phyloP scores from a whole-genome alignment of 2,797 vertebrate genomes.

The Epinephelus coioides region DNA sequence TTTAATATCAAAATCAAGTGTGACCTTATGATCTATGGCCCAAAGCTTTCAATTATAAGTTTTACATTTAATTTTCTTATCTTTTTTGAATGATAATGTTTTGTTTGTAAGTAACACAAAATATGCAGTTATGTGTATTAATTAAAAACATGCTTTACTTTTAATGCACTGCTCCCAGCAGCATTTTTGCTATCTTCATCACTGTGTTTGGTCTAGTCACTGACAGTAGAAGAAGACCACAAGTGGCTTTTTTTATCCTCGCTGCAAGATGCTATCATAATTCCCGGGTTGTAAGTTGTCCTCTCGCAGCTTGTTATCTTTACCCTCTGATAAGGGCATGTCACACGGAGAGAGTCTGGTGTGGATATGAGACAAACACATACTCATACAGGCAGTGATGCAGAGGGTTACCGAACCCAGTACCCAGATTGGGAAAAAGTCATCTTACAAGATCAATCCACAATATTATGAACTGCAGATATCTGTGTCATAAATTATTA shows the following conservation, averaged over 20 bases:
- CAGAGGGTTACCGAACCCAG: slow-evolving; percentile 18
- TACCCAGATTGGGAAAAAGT: neutral
- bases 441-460: slow-evolving; percentile 7
- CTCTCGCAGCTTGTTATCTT: slow-evolving; percentile 73
- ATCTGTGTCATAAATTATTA: slow-evolving; percentile 11
- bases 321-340: slow-evolving; percentile 67
- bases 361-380: slow-evolving; percentile 29
- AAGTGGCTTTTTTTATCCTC: slow-evolving; percentile 51
- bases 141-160: neutral
- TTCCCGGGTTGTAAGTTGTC: slow-evolving; percentile 54
- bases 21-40: neutral
- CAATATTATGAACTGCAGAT: neutral
- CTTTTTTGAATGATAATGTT: neutral
- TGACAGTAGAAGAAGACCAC: slow-evolving; percentile 20
- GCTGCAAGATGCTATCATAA: slow-evolving; percentile 47
- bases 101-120: neutral
- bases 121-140: too few species aligned
- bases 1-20: neutral
- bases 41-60: neutral
- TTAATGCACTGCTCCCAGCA: neutral
- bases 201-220: neutral
- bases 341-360: slow-evolving; percentile 57
- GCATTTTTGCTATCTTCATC: neutral
- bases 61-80: neutral
- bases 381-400: slow-evolving; percentile 11